A percentile compares a stretch with the other conserved stretches of the same genome.
Conservation (phyloP, 2,113 vertebrate species). For the Stegostoma tigrinum region DNA sequence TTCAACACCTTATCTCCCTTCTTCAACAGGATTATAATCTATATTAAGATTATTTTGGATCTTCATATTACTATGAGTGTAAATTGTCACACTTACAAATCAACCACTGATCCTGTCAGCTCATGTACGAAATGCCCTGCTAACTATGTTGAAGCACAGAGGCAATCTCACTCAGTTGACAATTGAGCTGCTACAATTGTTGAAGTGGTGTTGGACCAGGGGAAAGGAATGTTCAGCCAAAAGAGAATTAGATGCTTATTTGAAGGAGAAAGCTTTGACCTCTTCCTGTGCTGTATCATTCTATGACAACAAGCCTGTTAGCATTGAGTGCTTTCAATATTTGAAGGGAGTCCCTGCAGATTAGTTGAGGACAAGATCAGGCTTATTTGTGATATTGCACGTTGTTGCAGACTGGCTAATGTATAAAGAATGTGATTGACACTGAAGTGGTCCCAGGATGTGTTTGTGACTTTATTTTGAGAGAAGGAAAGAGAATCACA, state of each 20-base stretch:
- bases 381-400: neutral
- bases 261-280: neutral
- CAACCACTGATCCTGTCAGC: neutral
- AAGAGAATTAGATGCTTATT: neutral
- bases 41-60: neutral
- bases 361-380: neutral
- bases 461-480: neutral
- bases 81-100: neutral
- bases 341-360: neutral
- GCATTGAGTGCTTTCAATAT: neutral
- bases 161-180: neutral
- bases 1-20: too few relatives aligned
- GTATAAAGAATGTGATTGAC: neutral
- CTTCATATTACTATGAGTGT: neutral
- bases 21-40: neutral
- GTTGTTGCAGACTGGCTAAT: neutral
- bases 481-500: neutral
- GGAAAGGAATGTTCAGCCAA: neutral
- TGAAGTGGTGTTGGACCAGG: too few relatives aligned
- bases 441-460: neutral
- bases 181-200: neutral
- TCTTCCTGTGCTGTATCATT: neutral
- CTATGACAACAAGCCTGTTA: neutral
- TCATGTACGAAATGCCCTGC: neutral
- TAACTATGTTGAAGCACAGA: neutral